A percentile compares a stretch with the other conserved stretches of the same genome.
phyloP scores from a whole-genome alignment of 2,797 vertebrate species.

The Pseudomugil tenellus region DNA sequence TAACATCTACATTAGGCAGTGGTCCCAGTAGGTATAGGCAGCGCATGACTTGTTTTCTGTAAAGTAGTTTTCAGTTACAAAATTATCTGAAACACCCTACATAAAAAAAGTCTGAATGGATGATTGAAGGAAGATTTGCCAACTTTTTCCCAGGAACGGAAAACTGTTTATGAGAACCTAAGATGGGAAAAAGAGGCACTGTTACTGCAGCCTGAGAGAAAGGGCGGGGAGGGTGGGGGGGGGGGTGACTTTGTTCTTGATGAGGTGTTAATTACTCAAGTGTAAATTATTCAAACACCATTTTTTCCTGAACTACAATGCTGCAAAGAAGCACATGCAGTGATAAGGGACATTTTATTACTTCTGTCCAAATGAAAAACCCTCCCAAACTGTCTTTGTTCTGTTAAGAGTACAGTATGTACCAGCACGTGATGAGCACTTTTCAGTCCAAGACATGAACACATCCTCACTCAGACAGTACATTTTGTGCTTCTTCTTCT shows the following conservation, averaged over 20 bases:
- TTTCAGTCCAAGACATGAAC: constrained; percentile 16
- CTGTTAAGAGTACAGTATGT: constrained; percentile 18
- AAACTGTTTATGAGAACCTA: constrained; percentile 28
- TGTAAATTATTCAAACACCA: constrained; percentile 45
- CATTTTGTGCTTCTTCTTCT: constrained; percentile 33
- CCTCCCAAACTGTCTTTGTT: constrained; percentile 19
- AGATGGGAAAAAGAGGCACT: background rate
- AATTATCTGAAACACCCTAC: no score
- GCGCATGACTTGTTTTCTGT: no score
- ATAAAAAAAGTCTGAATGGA: constrained; percentile 7
- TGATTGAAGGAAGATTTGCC: constrained; percentile 7
- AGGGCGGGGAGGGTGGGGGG: no score
- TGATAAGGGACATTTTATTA: constrained; percentile 7
- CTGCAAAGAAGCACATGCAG: constrained; percentile 18
- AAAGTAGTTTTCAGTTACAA: no score
- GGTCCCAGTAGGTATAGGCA: no score
- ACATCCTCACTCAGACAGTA: constrained; percentile 4
- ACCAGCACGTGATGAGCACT: constrained; percentile 18
- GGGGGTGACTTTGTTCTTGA: background rate
- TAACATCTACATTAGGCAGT: no score
- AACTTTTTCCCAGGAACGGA: constrained; percentile 41
- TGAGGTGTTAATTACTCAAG: constrained; percentile 34
- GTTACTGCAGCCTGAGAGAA: constrained; percentile 2
- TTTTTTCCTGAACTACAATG: background rate
- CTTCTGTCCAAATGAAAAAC: constrained; percentile 7